Evolutionary conservation across 2,888 invertebrate genomes (phyloP), one percentile per base, ranked within the genome.

Genomic region (Stenchaetothrips biformis): DNA sequence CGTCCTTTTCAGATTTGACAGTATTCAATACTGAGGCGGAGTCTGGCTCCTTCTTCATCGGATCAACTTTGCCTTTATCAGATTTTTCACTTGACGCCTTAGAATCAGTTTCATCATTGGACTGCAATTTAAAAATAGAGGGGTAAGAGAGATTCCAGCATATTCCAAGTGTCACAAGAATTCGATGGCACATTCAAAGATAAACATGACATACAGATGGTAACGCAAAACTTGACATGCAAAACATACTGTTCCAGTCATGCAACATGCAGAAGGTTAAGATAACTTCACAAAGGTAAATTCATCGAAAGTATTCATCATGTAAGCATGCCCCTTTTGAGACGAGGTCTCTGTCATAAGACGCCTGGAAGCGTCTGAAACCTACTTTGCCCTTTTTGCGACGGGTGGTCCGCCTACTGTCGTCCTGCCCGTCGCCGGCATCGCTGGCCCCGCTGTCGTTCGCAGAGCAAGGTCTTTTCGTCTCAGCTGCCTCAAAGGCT

Each of bases 1-100:
- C 86, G 80, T 85, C 85, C 80, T 86, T 85, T 78, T 85, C 85
- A 48, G 82, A 80, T 81, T 84, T 84, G 16, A 82, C 81, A 11
- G 83, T 80, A 21, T 83, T 83, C 11, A 79, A 80, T 48, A 80
- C 78, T 18, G 80, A 79, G 13, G 79, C 80, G 18, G 79, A 80
- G 2, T 79, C 79, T 11, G 79, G 48, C 53, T 80, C 81, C 53
- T 53, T 53, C 67, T 74, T 74, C 67, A 74, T 25, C 25, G 67
- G 7, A 74, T 74, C 67, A 11, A n/a, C 67, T 21, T 74, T 74
- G 25, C 21, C 25, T 74, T 74, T 74, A 4, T 74, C 67, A 25
- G 53, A 53, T 53, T 53, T 53, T 13, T 53, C 53, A 53, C 53
- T 53, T 13, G 21, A 21, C 7, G 25, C 25, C 25, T 74, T 74